These are phyloP conservation scores for Falco berigora DNA, from an alignment of 2,797 vertebrate species.

Conservation along the genomic window DNA sequence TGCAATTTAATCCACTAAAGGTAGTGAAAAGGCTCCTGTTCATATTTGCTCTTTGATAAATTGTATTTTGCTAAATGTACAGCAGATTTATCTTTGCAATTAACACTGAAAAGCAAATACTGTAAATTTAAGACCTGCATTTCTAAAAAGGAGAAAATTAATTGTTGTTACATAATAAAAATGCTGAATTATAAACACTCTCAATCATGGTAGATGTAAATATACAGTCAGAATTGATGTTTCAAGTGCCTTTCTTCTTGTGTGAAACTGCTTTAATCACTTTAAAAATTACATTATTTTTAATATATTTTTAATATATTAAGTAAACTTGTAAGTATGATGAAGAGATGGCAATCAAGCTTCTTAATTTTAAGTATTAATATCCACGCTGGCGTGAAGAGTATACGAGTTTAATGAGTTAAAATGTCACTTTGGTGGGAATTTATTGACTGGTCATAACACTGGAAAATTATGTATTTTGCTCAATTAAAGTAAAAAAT, in stretches of 20 bases:
- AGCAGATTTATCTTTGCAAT: background rate
- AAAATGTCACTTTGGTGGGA: background rate
- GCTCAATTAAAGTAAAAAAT: background rate
- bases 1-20: background rate
- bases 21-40: background rate
- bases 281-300: background rate
- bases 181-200: background rate
- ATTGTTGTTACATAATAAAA: background rate
- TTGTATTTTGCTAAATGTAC: background rate
- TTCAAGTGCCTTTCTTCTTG: background rate
- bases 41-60: background rate
- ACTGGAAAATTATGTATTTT: background rate
- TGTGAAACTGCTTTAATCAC: constrained; percentile 18
- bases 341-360: constrained; percentile 2
- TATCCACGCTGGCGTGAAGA: background rate
- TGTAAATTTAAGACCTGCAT: background rate
- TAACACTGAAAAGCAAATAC: background rate
- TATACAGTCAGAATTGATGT: background rate
- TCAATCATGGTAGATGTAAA: background rate
- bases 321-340: background rate
- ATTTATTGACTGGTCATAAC: background rate
- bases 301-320: constrained; percentile 28
- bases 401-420: background rate
- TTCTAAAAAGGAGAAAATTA: background rate
- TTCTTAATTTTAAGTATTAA: background rate